Percentiles rank a stretch among this genome's conserved stretches.
Evolutionary conservation across 2,888 invertebrate genomes (phyloP).

Genomic region (Drosophila recens): DNA sequence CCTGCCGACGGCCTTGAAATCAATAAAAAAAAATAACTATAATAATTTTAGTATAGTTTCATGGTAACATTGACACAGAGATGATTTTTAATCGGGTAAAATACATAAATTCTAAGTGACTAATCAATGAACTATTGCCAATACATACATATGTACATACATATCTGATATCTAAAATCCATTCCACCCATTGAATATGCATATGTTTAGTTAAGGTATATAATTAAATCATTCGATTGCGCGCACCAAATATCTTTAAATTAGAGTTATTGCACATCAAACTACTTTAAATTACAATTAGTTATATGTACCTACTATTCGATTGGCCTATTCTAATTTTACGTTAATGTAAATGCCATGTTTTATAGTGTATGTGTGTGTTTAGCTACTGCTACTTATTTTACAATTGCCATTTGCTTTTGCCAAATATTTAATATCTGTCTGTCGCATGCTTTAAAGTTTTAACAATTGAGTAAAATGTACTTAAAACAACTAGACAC

Average conservation of each 20-base stretch:
- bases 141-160: background rate
- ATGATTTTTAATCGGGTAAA: background rate
- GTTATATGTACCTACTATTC: background rate
- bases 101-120: background rate
- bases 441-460: slow-evolving; percentile 32
- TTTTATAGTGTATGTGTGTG: slow-evolving; percentile 35
- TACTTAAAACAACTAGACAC: slow-evolving; percentile 26
- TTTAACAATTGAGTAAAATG: background rate
- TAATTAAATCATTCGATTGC: slow-evolving; percentile 30
- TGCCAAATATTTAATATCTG: background rate
- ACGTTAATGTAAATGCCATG: slow-evolving; percentile 25
- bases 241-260: slow-evolving; percentile 32
- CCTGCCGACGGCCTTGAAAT: too few relatives aligned
- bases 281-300: slow-evolving; percentile 1
- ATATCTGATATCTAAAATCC: background rate
- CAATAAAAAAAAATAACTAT: too few relatives aligned
- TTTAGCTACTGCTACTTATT: background rate
- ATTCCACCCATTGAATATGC: slow-evolving; percentile 7
- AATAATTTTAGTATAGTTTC: background rate
- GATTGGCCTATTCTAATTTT: slow-evolving; percentile 10
- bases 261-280: slow-evolving; percentile 40
- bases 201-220: slow-evolving; percentile 41
- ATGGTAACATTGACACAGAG: background rate
- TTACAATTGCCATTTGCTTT: slow-evolving; percentile 1
- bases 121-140: background rate